phyloP scores from a whole-genome alignment of 2,888 invertebrate genomes.

The Drosophila flavopinicola region DNA sequence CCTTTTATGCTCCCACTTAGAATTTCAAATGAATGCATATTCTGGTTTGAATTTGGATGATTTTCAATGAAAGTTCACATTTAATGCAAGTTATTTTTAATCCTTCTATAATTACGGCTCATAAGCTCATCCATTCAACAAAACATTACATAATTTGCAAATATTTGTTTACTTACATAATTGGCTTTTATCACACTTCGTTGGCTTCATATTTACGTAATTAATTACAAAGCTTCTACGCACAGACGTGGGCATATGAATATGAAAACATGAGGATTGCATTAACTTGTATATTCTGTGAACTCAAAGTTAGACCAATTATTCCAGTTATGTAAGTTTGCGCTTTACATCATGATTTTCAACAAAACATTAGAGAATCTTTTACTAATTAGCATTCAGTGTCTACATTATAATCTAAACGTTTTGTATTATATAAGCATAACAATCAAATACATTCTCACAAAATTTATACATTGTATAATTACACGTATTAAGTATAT shows the following conservation, averaged over 20 bases:
- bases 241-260: not conserved
- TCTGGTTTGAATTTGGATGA: not conserved
- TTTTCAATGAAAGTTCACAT: not conserved
- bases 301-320: not conserved
- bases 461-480: too few relatives aligned
- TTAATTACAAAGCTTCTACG: not conserved
- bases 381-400: too few relatives aligned
- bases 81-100: not conserved
- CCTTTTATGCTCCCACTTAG: too few relatives aligned
- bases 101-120: not conserved
- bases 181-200: constrained; percentile 8
- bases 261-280: not conserved
- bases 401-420: not conserved
- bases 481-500: too few relatives aligned
- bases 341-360: not conserved
- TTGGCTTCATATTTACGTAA: not conserved
- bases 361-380: not conserved
- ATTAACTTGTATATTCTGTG: not conserved
- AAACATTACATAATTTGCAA: not conserved
- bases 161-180: constrained; percentile 1
- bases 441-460: not conserved
- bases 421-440: not conserved
- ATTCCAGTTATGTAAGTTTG: not conserved
- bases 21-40: not conserved
- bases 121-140: not conserved